A percentile compares a stretch with the other conserved stretches of the same genome.
Evolutionary conservation across 1,140 invertebrate species (phyloP).

Genomic region (Leucophenga varia): DNA sequence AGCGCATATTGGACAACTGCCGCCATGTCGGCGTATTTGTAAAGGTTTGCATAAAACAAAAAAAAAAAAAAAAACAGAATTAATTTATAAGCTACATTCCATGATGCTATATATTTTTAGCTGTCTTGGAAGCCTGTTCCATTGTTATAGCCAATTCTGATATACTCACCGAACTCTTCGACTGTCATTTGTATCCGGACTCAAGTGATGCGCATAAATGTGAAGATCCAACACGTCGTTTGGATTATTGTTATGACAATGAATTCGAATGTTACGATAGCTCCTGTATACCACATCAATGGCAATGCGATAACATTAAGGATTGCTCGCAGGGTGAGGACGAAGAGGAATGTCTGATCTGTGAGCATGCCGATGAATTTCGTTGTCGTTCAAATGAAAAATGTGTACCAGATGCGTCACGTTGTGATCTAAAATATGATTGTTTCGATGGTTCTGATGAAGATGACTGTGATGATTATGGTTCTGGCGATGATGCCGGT

Average conservation of each 20-base stretch:
- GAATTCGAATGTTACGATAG: slow-evolving; percentile 67
- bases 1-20: slow-evolving; percentile 59
- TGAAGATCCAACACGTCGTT: slow-evolving; percentile 47
- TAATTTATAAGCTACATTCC: no score
- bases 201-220: slow-evolving; percentile 55
- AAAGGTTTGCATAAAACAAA: slow-evolving; percentile 62
- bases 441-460: slow-evolving; percentile 82
- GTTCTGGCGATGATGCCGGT: slow-evolving; percentile 25
- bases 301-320: slow-evolving; percentile 66
- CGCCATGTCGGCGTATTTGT: slow-evolving; percentile 67
- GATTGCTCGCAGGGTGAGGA: slow-evolving; percentile 68
- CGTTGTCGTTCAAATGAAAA: slow-evolving; percentile 63
- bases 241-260: slow-evolving; percentile 59
- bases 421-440: slow-evolving; percentile 80
- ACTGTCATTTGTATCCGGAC: slow-evolving; percentile 64
- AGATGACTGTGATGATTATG: slow-evolving; percentile 58
- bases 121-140: slow-evolving; percentile 64
- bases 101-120: no score
- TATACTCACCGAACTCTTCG: slow-evolving; percentile 61
- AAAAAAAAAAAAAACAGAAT: no score
- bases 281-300: slow-evolving; percentile 63
- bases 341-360: slow-evolving; percentile 63
- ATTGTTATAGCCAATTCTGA: slow-evolving; percentile 61
- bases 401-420: slow-evolving; percentile 71
- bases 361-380: slow-evolving; percentile 60